phyloP scores from a whole-genome alignment of 2,113 vertebrate genomes.

The Pangasianodon hypophthalmus region DNA sequence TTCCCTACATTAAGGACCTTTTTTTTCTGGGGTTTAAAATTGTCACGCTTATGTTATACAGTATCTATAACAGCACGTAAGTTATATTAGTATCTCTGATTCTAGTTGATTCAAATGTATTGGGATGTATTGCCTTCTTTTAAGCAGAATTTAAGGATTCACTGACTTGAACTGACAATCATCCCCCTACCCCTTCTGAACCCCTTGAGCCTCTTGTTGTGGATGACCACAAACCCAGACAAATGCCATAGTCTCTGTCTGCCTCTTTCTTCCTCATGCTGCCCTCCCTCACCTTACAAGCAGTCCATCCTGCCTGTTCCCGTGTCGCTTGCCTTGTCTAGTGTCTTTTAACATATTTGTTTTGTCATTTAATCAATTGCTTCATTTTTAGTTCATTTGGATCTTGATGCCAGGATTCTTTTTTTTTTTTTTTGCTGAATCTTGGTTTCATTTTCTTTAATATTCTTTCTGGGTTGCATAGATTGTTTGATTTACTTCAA shows the following conservation, averaged over 20 bases:
- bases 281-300: conserved; percentile 36
- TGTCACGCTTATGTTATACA: neutral
- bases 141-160: conserved; percentile 35
- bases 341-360: conserved; percentile 57
- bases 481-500: conserved; percentile 70
- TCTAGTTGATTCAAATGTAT: conserved; percentile 50
- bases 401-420: conserved; percentile 49
- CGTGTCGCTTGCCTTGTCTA: conserved; percentile 51
- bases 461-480: conserved; percentile 46
- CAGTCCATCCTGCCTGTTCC: conserved; percentile 42
- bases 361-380: conserved; percentile 50
- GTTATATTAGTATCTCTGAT: conserved; percentile 61
- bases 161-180: conserved; percentile 39
- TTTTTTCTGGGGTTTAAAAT: neutral
- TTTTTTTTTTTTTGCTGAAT: conserved; percentile 16
- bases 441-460: conserved; percentile 16
- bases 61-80: neutral
- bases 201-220: conserved; percentile 57
- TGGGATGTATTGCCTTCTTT: conserved; percentile 20
- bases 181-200: conserved; percentile 44
- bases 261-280: conserved; percentile 65
- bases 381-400: conserved; percentile 42
- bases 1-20: neutral
- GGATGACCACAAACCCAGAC: conserved; percentile 70
- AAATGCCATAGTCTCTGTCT: conserved; percentile 56